Base-by-base conservation (phyloP, 2,888 invertebrate species). In the Orchestes rusci region DNA sequence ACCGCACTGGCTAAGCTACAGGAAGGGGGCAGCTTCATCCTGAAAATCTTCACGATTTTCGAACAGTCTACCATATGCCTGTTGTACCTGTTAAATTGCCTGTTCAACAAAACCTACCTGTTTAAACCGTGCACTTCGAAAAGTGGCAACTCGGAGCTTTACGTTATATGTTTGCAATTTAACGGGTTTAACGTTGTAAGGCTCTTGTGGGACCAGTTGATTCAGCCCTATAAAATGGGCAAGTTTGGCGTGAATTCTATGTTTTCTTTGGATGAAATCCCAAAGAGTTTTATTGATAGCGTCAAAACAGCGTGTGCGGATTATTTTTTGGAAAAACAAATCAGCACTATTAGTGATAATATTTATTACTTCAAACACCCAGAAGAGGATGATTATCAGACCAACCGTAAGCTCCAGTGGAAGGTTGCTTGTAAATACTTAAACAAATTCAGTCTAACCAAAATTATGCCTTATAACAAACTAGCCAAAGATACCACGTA, bases 51-150 rank as follows among this genome's bases (percentile, higher is more conserved):
- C 61, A 95, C 95, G 2, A 76, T 85, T 49, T 92, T 88, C 62
- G 93, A 94, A 64, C 77, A 82, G 49, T 73, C 79, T 12, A 84
- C 89, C 1, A 73, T 93, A 0, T 80, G 80, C 50, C 68, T 92
- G 3, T 65, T 95, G 39, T 94, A 84, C 62, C 67, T 95, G 7
- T 70, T 96, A 3, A 80, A 80, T 56, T 82, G 83, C 56, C 58
- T 76, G 12, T 96, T 96, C 64, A 62, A 73, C 19, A 70, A 79
- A 61, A 80, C 95, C 0, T 72, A 78, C 53, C 72, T 89, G 13
- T 86, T 82, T 62, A 96, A 96, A 64, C 95, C 96, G 0, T 82
- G 80, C 1, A 88, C 90, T 0, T 95, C 95, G n/a, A 89, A 91
- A 62, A 83, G 86, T 60, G 95, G 95, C 4, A 96, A 96, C 68